Conservation (phyloP, 2,113 vertebrate species). For the Alaudala cheleensis region DNA sequence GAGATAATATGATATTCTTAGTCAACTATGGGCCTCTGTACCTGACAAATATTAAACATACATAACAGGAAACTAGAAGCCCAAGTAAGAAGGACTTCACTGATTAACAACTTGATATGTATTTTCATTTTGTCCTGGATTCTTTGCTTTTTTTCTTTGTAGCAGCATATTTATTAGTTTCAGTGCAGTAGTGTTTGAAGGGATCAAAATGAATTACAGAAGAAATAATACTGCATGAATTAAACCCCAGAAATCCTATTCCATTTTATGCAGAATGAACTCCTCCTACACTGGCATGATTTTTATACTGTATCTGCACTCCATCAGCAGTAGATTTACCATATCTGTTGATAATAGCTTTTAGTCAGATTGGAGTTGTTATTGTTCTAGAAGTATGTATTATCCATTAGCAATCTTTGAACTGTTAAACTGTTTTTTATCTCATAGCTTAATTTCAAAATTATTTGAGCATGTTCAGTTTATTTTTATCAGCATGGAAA, state of each 20-base stretch:
- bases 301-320: neutral
- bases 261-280: neutral
- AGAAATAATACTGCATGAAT: neutral
- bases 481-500: neutral
- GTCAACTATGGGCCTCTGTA: neutral
- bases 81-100: neutral
- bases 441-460: slow-evolving; percentile 11
- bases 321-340: neutral
- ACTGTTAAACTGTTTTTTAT: slow-evolving; percentile 5
- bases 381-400: slow-evolving; percentile 18
- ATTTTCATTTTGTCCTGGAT: neutral
- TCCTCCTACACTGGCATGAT: neutral
- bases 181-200: neutral
- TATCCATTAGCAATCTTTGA: slow-evolving; percentile 45
- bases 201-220: neutral
- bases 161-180: neutral
- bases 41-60: neutral
- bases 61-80: neutral
- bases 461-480: neutral
- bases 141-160: neutral
- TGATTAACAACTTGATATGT: neutral
- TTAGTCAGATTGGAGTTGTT: neutral
- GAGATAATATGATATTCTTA: neutral
- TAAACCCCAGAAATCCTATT: neutral
- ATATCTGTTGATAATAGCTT: slow-evolving; percentile 33